A percentile compares a stretch with the other conserved stretches of the same genome.
Evolutionary conservation across 2,797 vertebrate species (phyloP).

Genomic region (Alfaro cultratus): DNA sequence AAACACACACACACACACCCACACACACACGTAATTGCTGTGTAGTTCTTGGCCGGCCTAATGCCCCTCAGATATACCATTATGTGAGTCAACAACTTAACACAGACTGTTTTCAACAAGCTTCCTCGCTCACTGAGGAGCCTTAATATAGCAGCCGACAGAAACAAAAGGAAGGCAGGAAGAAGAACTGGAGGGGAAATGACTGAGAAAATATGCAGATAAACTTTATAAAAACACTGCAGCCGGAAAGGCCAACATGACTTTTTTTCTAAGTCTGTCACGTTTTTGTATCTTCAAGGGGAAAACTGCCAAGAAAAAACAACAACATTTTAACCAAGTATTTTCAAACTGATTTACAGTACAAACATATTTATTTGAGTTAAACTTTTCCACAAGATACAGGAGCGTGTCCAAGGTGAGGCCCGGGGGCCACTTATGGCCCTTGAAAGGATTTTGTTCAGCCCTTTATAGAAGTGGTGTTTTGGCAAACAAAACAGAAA

Average conservation of each 20-base stretch:
- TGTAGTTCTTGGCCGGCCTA: constrained; percentile 22
- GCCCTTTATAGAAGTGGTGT: too few relatives aligned
- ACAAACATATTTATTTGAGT: too few relatives aligned
- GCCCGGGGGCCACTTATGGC: too few relatives aligned
- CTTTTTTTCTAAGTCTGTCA: background rate
- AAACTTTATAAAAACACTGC: background rate
- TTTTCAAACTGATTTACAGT: too few relatives aligned
- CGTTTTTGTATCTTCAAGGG: background rate
- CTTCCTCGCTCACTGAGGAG: constrained; percentile 20
- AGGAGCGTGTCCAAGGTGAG: too few relatives aligned
- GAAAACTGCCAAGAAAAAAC: background rate
- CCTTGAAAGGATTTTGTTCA: too few relatives aligned
- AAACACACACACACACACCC: background rate
- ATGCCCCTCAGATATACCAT: constrained; percentile 43
- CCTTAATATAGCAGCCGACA: constrained; percentile 24
- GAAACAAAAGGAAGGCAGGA: constrained; percentile 51
- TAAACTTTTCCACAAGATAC: too few relatives aligned
- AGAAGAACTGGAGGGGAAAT: constrained; percentile 26
- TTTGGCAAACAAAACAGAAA: too few relatives aligned
- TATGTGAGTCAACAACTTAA: constrained; percentile 51
- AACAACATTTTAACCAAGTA: too few relatives aligned
- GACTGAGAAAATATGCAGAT: background rate
- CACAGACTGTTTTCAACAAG: constrained; percentile 33
- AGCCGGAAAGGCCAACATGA: background rate
- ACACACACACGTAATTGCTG: constrained; percentile 45